Base-by-base conservation (phyloP, 92 coral and sea anemone genomes). In the Pocillopora grandis region DNA sequence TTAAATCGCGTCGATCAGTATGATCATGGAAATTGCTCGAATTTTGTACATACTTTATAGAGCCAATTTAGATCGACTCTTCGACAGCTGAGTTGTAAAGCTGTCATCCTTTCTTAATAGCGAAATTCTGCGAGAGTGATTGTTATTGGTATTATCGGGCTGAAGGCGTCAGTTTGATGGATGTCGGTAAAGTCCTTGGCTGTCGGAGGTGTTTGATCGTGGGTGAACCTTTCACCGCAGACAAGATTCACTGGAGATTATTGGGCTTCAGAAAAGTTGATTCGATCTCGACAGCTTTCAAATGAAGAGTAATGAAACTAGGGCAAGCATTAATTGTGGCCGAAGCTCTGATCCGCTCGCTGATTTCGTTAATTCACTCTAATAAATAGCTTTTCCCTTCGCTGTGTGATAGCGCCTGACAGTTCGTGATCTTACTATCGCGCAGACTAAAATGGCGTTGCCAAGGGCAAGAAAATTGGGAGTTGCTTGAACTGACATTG, bases 91-190 rank as follows among this genome's bases (percentile, higher is more conserved):
- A 88, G 70, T 84, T 90, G 84, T 82, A 73, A 66, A 85, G 85
- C 82, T 94, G 98, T 94, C 98, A 94, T 71, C 80, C 80, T 82
- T 87, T 78, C 79, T 76, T 87, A 76, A 92, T 94, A 88, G 89
- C 88, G 77, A 77, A 87, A 92, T 63, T 73, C 59, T 82, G 89
- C 88, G 76, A 68, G 72, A 72, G 61, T 84, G 90, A 84, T 85
- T 72, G 90, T 82, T 85, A 82, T 91, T 86, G 85, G 76, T 85
- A 80, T 85, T 76, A 82, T 77, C 80, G 37, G 68, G 80, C 90
- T 78, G 79, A 61, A 69, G 59, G 70, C 86, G 92, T 89, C 92
- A 90, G 69, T 18, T 75, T 93, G 95, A 94, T 90, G 55, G 98
- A 90, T 93, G 83, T 85, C 90, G 95, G 95, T 77, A 77, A 59